Conservation (phyloP, 2,113 vertebrate genomes). For the Gasterosteus nipponicus region DNA sequence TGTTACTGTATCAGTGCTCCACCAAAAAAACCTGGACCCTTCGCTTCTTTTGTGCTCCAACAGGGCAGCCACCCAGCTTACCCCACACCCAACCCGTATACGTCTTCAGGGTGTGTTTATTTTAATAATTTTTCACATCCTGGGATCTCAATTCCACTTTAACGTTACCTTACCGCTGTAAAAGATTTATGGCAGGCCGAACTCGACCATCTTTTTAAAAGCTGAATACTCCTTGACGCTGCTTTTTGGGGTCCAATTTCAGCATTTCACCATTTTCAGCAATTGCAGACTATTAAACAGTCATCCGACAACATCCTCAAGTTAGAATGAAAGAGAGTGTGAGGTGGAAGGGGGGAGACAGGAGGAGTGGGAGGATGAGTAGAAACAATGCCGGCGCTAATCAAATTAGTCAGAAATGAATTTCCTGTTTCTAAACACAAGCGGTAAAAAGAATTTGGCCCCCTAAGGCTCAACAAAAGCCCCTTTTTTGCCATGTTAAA, state of each 20-base stretch:
- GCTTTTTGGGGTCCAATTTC: conserved; percentile 89
- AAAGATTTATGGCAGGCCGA: conserved; percentile 89
- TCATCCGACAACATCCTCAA: conserved; percentile 51
- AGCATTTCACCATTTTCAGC: conserved; percentile 46
- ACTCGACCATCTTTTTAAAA: conserved; percentile 80
- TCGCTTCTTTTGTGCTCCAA: conserved; percentile 65
- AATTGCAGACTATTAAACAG: conserved; percentile 83
- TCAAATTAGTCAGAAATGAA: conserved; percentile 78
- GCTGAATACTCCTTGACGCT: conserved; percentile 81
- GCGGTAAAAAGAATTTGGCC: conserved; percentile 34
- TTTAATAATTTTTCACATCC: conserved; percentile 55
- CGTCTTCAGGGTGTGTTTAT: conserved; percentile 37
- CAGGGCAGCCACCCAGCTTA: conserved; percentile 19
- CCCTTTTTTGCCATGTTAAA: conserved; percentile 20
- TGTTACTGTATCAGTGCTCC: conserved; percentile 74
- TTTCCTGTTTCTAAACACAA: conserved; percentile 77
- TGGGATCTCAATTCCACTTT: conserved; percentile 69
- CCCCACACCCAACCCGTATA: conserved; percentile 10
- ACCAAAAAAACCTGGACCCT: conserved; percentile 68
- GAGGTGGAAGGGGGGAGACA: conserved; percentile 26
- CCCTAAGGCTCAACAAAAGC: conserved; percentile 35
- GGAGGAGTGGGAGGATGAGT: conserved; percentile 25
- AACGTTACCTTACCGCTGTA: conserved; percentile 85
- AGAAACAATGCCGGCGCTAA: conserved; percentile 75
- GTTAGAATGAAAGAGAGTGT: conserved; percentile 31